phyloP scores from a whole-genome alignment of 2,797 vertebrate genomes.

The Smutsia temminckii region DNA sequence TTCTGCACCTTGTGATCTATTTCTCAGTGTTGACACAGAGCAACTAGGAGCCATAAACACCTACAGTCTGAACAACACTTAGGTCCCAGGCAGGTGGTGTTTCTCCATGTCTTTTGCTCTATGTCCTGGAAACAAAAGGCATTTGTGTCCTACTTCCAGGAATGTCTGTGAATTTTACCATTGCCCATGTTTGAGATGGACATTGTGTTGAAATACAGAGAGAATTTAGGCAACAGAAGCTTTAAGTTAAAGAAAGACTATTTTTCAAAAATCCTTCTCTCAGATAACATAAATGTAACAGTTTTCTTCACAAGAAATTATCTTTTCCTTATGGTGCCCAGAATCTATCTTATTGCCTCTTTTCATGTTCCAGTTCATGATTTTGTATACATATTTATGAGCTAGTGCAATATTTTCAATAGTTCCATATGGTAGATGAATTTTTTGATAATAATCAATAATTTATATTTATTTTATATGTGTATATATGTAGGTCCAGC shows the following conservation, averaged over 20 bases:
- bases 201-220: too few relatives aligned
- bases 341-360: too few relatives aligned
- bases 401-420: background rate
- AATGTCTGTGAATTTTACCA: background rate
- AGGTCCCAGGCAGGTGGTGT: background rate
- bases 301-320: too few relatives aligned
- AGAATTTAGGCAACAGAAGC: too few relatives aligned
- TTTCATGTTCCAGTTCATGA: background rate
- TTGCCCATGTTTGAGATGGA: background rate
- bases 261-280: too few relatives aligned
- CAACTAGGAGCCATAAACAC: background rate
- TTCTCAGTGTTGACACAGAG: background rate
- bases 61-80: background rate
- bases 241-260: too few relatives aligned
- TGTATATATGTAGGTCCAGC: background rate
- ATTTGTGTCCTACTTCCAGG: background rate
- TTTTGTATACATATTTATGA: background rate
- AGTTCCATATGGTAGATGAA: background rate
- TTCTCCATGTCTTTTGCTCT: background rate
- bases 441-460: background rate
- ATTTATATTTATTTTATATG: background rate
- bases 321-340: too few relatives aligned
- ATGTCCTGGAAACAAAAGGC: background rate
- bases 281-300: too few relatives aligned
- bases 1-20: background rate